These are phyloP conservation scores for Luehdorfia chinensis DNA, from an alignment of 1,140 invertebrate genomes.

Conservation along the genomic window DNA sequence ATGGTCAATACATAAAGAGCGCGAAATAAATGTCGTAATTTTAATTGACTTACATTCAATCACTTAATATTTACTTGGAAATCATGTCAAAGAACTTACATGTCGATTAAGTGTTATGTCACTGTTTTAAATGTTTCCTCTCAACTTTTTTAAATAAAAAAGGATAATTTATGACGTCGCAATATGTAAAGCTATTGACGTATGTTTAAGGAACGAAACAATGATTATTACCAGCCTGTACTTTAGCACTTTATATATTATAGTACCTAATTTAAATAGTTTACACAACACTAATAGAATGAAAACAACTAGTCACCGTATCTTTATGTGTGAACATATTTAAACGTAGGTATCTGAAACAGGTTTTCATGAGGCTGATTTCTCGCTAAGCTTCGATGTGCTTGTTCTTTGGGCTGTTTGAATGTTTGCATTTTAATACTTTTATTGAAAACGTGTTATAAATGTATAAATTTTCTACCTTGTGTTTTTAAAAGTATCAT, in stretches of 20 bases:
- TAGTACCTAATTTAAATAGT: no score
- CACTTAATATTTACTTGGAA: neutral
- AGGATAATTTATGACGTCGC: no score
- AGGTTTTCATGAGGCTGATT: conserved; percentile 15
- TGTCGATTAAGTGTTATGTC: neutral
- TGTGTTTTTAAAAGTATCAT: neutral
- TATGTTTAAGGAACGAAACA: no score
- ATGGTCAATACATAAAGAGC: conserved; percentile 1
- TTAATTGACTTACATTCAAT: conserved; percentile 7
- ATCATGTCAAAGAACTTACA: neutral
- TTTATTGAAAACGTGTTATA: neutral
- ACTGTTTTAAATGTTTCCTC: no score
- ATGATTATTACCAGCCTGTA: no score
- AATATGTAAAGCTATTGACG: no score
- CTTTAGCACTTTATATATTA: no score
- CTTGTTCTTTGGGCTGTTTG: conserved; percentile 15
- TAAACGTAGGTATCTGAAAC: conserved; percentile 14
- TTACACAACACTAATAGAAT: conserved; percentile 14
- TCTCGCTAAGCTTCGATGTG: conserved; percentile 14
- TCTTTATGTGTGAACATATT: conserved; percentile 17
- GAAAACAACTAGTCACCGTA: conserved; percentile 15
- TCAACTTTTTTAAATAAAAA: no score
- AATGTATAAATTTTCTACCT: no score
- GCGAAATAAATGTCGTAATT: neutral
- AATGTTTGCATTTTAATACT: conserved; percentile 12